phyloP scores from a whole-genome alignment of 2,113 vertebrate genomes.

The Catharus fuscescens region DNA sequence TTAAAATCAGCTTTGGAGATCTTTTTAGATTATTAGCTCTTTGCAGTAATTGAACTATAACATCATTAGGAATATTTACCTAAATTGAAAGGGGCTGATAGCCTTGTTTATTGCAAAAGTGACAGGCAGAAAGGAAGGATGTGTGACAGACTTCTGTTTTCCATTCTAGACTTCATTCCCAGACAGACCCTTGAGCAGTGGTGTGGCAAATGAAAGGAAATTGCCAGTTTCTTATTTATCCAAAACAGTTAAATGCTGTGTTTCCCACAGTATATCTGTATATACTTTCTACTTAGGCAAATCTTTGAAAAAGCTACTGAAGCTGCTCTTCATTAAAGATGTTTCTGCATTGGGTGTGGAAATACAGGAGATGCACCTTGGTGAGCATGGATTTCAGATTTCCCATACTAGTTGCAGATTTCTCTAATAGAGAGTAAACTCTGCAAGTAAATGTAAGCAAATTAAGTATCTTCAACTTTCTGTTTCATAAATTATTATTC shows the following conservation, averaged over 20 bases:
- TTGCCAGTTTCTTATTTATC: background rate
- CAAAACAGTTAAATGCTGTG: background rate
- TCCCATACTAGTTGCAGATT: background rate
- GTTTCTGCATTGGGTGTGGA: background rate
- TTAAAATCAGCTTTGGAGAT: background rate
- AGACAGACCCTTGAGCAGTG: background rate
- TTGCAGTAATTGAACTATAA: background rate
- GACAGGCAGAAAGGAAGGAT: background rate
- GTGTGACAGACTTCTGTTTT: background rate
- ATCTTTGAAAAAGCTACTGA: background rate
- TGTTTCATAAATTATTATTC: background rate
- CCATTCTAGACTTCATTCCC: background rate
- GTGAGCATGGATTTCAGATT: background rate
- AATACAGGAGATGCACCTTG: background rate
- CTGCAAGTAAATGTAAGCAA: background rate
- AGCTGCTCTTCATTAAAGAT: background rate
- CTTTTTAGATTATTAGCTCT: background rate
- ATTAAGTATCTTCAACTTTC: background rate
- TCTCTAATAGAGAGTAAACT: background rate
- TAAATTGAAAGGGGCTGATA: background rate
- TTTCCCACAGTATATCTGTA: background rate
- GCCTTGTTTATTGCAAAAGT: background rate
- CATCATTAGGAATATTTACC: background rate
- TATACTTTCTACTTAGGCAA: background rate
- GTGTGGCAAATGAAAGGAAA: conserved; percentile 27